These are phyloP conservation scores for Brachyopa scutellaris DNA, from an alignment of 2,888 invertebrate species.

Conservation along the genomic window DNA sequence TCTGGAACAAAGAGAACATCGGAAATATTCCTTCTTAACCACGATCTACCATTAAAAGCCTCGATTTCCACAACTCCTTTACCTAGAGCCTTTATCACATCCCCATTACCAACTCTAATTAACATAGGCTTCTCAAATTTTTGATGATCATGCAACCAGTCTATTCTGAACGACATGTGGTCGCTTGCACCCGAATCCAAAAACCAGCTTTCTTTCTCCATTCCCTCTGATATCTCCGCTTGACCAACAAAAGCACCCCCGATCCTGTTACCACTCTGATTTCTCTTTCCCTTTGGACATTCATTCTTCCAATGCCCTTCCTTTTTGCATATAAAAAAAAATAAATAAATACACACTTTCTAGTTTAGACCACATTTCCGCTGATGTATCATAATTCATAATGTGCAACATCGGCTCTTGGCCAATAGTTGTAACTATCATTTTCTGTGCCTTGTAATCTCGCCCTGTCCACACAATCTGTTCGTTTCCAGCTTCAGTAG, in stretches of 20 bases:
- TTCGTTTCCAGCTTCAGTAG: neutral
- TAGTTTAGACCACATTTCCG: neutral
- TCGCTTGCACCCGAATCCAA: slow-evolving; percentile 26
- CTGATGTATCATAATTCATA: slow-evolving; percentile 1
- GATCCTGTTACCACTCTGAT: neutral
- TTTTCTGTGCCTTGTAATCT: no score
- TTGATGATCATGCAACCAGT: slow-evolving; percentile 16
- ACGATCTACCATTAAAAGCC: slow-evolving; percentile 57
- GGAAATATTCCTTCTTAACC: slow-evolving; percentile 51
- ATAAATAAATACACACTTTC: neutral
- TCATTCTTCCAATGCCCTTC: slow-evolving; percentile 60
- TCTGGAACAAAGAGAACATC: slow-evolving; percentile 68
- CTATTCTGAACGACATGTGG: slow-evolving; percentile 8
- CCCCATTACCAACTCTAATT: no score
- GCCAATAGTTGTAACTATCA: no score
- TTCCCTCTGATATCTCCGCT: neutral
- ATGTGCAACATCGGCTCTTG: no score
- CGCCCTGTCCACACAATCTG: no score
- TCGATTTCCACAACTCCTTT: no score
- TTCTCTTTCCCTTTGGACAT: slow-evolving; percentile 26
- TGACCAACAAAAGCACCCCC: no score
- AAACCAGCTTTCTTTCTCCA: neutral
- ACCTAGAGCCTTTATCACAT: slow-evolving; percentile 47
- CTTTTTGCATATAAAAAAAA: slow-evolving; percentile 71
- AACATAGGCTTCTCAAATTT: no score